phyloP scores from a whole-genome alignment of 2,888 invertebrate species.

The Erebia aethiops region DNA sequence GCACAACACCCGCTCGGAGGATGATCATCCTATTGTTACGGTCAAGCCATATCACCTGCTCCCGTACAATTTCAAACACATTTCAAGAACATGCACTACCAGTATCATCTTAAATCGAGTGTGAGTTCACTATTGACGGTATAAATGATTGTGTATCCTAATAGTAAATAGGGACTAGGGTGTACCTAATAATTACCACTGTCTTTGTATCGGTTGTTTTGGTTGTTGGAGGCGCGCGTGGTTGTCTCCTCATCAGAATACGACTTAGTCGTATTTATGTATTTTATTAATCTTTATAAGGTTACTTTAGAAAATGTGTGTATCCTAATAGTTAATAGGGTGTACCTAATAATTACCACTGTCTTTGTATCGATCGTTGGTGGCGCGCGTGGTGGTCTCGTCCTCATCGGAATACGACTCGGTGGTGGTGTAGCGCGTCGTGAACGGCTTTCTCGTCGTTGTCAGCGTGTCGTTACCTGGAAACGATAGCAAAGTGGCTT shows the following conservation, averaged over 20 bases:
- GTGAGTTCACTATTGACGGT: no score
- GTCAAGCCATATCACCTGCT: no score
- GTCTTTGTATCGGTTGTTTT: slow-evolving; percentile 80
- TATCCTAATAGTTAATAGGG: slow-evolving; percentile 62
- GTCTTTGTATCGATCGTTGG: slow-evolving; percentile 76
- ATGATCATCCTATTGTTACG: no score
- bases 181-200: slow-evolving; percentile 83
- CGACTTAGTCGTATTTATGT: no score
- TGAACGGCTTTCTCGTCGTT: slow-evolving; percentile 65
- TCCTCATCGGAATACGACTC: slow-evolving; percentile 63
- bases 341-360: slow-evolving; percentile 83
- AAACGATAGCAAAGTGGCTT: slow-evolving; percentile 38
- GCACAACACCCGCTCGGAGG: no score
- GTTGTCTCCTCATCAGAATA: slow-evolving; percentile 64
- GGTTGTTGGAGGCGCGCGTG: slow-evolving; percentile 59
- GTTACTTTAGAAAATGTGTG: no score
- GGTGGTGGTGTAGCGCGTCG: slow-evolving; percentile 68
- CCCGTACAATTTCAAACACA: no score
- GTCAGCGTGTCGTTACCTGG: slow-evolving; percentile 68
- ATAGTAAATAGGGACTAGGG: no score
- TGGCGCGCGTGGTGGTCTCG: slow-evolving; percentile 53
- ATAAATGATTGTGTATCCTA: not conserved
- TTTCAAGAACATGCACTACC: no score
- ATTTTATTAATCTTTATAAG: no score
- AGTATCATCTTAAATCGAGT: no score